Percentiles rank a stretch among this genome's conserved stretches.
Evolutionary conservation across 1,140 invertebrate genomes (phyloP).

Genomic region (Bombyx mandarina): DNA sequence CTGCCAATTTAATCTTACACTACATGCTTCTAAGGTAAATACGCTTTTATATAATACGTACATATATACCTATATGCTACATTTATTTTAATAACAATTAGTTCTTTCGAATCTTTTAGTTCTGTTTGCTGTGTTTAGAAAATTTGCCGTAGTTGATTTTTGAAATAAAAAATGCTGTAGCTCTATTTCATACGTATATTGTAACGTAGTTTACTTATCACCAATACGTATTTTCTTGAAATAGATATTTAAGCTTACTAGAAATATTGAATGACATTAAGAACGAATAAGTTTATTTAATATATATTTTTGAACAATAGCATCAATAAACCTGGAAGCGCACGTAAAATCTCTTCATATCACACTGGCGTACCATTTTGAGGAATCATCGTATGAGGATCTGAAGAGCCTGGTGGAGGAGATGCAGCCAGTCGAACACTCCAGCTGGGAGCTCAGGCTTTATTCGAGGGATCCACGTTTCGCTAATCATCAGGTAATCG

Average conservation of each 20-base stretch:
- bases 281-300: neutral
- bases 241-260: neutral
- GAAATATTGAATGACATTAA: neutral
- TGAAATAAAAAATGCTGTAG: no score
- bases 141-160: no score
- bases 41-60: no score
- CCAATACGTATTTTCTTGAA: neutral
- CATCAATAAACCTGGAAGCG: conserved; percentile 80
- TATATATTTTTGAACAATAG: neutral
- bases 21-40: no score
- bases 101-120: no score
- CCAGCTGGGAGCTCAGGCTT: conserved; percentile 87
- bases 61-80: no score
- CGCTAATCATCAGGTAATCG: conserved; percentile 79
- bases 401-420: conserved; percentile 82
- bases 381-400: conserved; percentile 77
- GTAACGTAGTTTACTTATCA: neutral
- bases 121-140: no score
- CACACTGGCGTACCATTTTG: conserved; percentile 91
- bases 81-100: no score
- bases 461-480: conserved; percentile 87
- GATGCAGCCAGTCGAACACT: conserved; percentile 75
- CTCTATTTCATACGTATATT: no score
- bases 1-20: no score
- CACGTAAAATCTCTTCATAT: conserved; percentile 89